Conservation (phyloP, 2,888 invertebrate genomes). For the Eristalinus sepulchralis region DNA sequence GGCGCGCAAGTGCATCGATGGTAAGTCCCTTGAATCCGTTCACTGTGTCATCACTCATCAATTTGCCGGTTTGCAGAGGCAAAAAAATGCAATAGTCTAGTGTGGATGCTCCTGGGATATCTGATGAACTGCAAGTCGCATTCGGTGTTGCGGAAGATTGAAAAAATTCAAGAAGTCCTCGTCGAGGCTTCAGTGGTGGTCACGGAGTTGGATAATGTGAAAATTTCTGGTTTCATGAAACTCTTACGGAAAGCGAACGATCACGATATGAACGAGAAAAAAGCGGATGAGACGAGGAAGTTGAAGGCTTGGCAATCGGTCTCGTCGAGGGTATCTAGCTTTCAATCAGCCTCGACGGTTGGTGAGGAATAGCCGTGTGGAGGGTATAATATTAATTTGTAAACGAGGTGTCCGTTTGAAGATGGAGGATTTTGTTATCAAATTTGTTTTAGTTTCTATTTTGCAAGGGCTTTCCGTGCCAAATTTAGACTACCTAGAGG, state of each 20-base stretch:
- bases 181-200: conserved; percentile 74
- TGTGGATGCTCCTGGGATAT: conserved; percentile 76
- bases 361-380: not conserved
- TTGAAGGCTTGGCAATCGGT: not conserved
- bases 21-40: conserved; percentile 58
- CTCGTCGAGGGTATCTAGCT: not conserved
- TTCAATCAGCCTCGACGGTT: not conserved
- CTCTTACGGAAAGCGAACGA: conserved; percentile 14
- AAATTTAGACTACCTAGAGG: too few species aligned
- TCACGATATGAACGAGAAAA: conserved; percentile 6
- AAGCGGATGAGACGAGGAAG: not conserved
- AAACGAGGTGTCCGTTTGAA: too few species aligned
- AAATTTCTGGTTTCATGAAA: conserved; percentile 9
- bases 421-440: too few species aligned
- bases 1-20: conserved; percentile 73
- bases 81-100: conserved; percentile 73
- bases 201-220: conserved; percentile 66
- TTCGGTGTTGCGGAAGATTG: conserved; percentile 76
- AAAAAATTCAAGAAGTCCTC: conserved; percentile 75
- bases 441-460: too few species aligned
- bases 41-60: too few species aligned
- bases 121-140: conserved; percentile 76
- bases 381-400: too few species aligned
- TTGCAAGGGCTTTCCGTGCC: too few species aligned
- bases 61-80: conserved; percentile 72